Base-by-base conservation (phyloP, 30 jellyfish, hydroid and myxozoan genomes). In the Aurelia coerulea region DNA sequence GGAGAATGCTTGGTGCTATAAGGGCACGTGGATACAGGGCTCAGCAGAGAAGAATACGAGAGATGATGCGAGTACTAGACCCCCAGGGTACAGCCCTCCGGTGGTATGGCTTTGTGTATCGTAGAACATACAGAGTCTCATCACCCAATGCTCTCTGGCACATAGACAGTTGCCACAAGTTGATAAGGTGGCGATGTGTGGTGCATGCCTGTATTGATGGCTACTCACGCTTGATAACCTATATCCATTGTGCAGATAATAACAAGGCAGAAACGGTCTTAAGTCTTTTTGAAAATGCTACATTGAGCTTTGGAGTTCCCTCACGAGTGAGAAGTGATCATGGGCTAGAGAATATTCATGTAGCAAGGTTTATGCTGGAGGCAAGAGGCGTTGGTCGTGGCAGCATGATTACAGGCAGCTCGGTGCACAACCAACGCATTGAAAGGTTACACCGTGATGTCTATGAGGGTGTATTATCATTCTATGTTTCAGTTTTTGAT, bases 81-180 rank as follows among this genome's bases (percentile, higher is more conserved):
- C 51, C 51, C 51, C 51, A 39, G 51, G 51, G 51, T 39, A 39
- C 51, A 39, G 51, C 51, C 51, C 51, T 39, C 8, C 4, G 51
- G 6, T 39, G 51, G 51, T 39, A 39, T 39, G 51, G 51, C 51
- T 39, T 39, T 39, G 51, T 3, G 51, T 39, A 39, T 39, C 51
- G 51, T 2, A 39, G 51, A 39, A 2, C 72, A 18, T 87, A 87
- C 80, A 79, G 69, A 60, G 96, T 87, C 54, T 86, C 83, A 19
- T 91, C 87, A 10, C 73, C 96, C 14, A 87, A 87, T 53, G 81
- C 83, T 65, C 80, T 87, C 64, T 87, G 96, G 96, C 96, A 87
- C 74, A 29, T 76, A 32, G 96, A 87, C 80, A 76, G 92, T 29
- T 64, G 78, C 62, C 87, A 37, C 66, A 69, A 69, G 68, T 7